Conservation (phyloP, 2,888 invertebrate genomes). For the Tiliacea aurago region DNA sequence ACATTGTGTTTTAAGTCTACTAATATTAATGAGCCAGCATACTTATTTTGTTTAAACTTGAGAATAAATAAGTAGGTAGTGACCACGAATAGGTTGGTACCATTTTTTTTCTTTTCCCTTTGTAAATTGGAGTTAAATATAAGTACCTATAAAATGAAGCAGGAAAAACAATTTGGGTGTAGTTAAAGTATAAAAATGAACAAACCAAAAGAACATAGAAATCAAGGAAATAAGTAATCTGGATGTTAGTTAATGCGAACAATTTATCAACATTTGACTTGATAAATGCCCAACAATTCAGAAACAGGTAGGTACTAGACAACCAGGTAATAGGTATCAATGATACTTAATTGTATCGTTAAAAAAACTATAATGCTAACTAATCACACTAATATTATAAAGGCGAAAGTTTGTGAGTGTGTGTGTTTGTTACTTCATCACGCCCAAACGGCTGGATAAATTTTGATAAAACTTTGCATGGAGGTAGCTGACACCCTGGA, state of each 20-base stretch:
- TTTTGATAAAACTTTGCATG: too few relatives aligned
- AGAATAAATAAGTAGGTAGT: not conserved
- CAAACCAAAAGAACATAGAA: not conserved
- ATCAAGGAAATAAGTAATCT: not conserved
- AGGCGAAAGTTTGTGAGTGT: too few relatives aligned
- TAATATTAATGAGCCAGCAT: not conserved
- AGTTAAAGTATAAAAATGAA: not conserved
- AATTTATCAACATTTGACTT: constrained; percentile 2
- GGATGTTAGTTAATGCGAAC: not conserved
- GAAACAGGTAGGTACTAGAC: not conserved
- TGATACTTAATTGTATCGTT: not conserved
- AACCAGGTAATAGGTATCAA: not conserved
- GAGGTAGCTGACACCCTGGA: too few relatives aligned
- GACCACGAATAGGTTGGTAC: not conserved
- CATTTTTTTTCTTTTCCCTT: not conserved
- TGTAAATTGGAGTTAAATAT: not conserved
- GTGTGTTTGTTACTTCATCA: too few relatives aligned
- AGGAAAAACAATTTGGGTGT: not conserved
- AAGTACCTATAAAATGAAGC: not conserved
- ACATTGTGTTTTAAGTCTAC: not conserved
- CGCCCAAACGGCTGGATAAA: too few relatives aligned
- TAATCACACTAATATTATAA: too few relatives aligned
- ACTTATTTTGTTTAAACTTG: not conserved
- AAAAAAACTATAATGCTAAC: not conserved
- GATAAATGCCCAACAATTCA: not conserved